Percentiles rank a stretch among this genome's conserved stretches.
Evolutionary conservation across 2,113 vertebrate genomes (phyloP).

Genomic region (Ammodramus savannarum): DNA sequence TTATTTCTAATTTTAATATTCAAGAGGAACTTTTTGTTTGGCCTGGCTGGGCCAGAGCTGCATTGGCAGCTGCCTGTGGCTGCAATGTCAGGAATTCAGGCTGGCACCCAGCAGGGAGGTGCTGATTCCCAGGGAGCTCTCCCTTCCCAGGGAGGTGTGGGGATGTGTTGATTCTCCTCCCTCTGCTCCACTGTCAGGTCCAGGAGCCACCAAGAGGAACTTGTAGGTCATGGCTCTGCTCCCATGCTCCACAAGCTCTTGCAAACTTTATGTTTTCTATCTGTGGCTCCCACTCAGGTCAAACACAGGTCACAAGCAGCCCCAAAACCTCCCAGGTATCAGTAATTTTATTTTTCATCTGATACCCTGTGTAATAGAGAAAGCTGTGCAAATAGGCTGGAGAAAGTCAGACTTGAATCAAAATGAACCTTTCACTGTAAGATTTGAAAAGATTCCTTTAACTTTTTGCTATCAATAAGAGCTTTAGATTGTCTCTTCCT

Average conservation of each 20-base stretch:
- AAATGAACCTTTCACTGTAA: background rate
- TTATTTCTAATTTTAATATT: slow-evolving; percentile 54
- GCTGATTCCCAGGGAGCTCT: background rate
- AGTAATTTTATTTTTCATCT: background rate
- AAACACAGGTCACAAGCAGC: slow-evolving; percentile 1
- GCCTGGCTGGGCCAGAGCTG: slow-evolving; percentile 24
- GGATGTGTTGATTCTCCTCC: background rate
- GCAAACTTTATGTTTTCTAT: background rate
- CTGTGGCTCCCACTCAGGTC: background rate
- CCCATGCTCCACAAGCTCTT: background rate
- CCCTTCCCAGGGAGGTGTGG: background rate
- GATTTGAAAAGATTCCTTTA: background rate
- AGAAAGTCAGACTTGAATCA: background rate
- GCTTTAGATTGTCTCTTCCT: background rate
- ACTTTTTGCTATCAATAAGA: background rate
- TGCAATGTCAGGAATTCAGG: slow-evolving; percentile 52
- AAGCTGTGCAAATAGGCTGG: background rate
- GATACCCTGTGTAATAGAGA: background rate
- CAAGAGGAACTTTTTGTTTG: slow-evolving; percentile 54
- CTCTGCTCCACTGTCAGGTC: background rate
- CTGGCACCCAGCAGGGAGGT: background rate
- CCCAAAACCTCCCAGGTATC: background rate
- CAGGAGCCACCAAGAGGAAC: background rate
- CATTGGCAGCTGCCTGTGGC: slow-evolving; percentile 18
- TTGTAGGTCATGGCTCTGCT: background rate